Evolutionary conservation across 2,888 invertebrate genomes (phyloP), one percentile per base, ranked within the genome.

Genomic region (Charanyca ferruginea): DNA sequence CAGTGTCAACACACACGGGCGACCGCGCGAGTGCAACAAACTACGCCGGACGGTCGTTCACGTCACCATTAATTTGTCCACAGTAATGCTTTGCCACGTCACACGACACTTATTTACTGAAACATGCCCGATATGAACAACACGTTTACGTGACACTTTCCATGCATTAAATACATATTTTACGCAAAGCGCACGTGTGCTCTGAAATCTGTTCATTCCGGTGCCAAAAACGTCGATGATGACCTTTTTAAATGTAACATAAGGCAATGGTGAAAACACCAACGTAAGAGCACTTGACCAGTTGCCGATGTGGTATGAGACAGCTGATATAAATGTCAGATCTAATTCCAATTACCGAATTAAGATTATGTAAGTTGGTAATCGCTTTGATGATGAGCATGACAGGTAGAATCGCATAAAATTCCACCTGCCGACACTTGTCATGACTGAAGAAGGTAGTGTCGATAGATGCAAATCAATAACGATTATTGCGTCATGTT

Each of bases 1-100:
- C 86, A 89, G 88, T 93, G 94, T 94, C 94, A 94, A 89, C 90
- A 90, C 87, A 89, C 92, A 91, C 83, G 80, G 80, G 32, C 32
- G 32, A 83, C 79, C 83, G 83, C 64, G 55, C 51, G 82, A 82
- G 92, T 90, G 92, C 94, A 93, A 92, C 90, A 93, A 93, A 93
- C 93, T 91, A 86, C 77, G 80, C 77, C 35, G 81, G 83, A 85
- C 87, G 90, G 87, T 87, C 89, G 85, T 90, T 90, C 90, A 89
- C 90, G 89, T 87, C 87, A 83, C 83, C 85, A 85, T 87, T 90
- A 87, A 89, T 90, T 89, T 87, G 87, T 87, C 87, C 82, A 87
- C 82, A 74, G 74, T 81, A 84, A 89, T 89, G 85, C 87, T 83
- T 66, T 78, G 80, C 81, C 84, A 89, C 86, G 38, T 55, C 60